Percentiles rank a stretch among this genome's conserved stretches.
These are phyloP conservation scores for Solenopsis fugax DNA, from an alignment of 1,140 invertebrate species.

Conservation along the genomic window DNA sequence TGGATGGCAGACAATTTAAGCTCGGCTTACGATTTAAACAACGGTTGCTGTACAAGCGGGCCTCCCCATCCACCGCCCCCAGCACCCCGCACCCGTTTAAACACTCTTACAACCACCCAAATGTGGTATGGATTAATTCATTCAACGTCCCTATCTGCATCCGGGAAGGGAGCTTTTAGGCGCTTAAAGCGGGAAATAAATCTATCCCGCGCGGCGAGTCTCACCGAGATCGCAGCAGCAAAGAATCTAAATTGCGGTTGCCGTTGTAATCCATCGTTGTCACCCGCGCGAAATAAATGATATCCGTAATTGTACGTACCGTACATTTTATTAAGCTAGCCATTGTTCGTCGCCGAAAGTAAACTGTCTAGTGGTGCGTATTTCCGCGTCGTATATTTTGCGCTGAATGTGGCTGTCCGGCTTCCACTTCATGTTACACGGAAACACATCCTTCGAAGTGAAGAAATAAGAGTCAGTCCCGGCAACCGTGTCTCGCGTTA, in stretches of 20 bases:
- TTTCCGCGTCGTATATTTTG: constrained; percentile 43
- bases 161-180: constrained; percentile 55
- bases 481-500: not conserved
- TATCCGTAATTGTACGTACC: constrained; percentile 59
- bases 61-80: constrained; percentile 10
- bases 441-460: not conserved
- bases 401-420: constrained; percentile 12
- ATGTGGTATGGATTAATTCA: constrained; percentile 65
- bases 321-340: constrained; percentile 59
- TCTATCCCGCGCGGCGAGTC: constrained; percentile 61
- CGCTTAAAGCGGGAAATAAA: constrained; percentile 65
- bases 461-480: constrained; percentile 11
- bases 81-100: constrained; percentile 29
- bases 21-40: constrained; percentile 67
- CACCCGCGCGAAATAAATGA: constrained; percentile 63
- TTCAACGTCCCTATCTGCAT: constrained; percentile 65
- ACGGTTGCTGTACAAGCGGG: constrained; percentile 63
- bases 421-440: not conserved
- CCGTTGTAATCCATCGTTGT: constrained; percentile 64
- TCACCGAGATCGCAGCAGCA: constrained; percentile 58
- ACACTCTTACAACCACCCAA: constrained; percentile 64
- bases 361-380: constrained; percentile 39
- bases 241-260: constrained; percentile 65
- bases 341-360: constrained; percentile 60
- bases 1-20: constrained; percentile 65